Percentiles rank a stretch among this genome's conserved stretches.
Conservation (phyloP, 2,888 invertebrate genomes). For the Scaptomyza tumidula region DNA sequence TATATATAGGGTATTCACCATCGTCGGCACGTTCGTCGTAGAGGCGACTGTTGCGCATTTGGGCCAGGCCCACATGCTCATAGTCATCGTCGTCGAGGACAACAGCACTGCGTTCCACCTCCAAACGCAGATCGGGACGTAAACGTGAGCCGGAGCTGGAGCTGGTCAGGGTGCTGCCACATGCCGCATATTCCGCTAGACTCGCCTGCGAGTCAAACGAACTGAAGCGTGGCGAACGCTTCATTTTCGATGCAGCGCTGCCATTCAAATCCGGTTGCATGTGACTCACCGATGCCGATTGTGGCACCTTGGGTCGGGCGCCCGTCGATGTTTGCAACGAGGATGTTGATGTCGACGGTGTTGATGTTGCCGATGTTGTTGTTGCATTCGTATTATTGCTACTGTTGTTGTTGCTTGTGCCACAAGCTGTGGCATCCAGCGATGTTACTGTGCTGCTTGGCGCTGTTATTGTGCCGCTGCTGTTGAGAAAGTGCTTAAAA, state of each 20-base stretch:
- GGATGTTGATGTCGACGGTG: slow-evolving; percentile 12
- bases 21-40: slow-evolving; percentile 71
- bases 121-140: slow-evolving; percentile 53
- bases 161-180: slow-evolving; percentile 30
- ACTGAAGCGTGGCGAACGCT: slow-evolving; percentile 84
- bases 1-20: slow-evolving; percentile 37
- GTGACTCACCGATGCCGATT: slow-evolving; percentile 80
- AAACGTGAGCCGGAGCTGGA: slow-evolving; percentile 26
- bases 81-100: slow-evolving; percentile 57
- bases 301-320: slow-evolving; percentile 90
- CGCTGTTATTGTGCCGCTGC: slow-evolving; percentile 85
- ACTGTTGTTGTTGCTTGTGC: slow-evolving; percentile 21
- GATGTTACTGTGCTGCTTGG: slow-evolving; percentile 70
- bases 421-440: slow-evolving; percentile 49
- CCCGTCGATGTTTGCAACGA: slow-evolving; percentile 86
- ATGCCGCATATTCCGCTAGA: slow-evolving; percentile 82
- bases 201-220: slow-evolving; percentile 85
- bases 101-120: slow-evolving; percentile 41
- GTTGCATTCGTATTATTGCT: slow-evolving; percentile 25
- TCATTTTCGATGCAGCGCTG: slow-evolving; percentile 82
- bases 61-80: slow-evolving; percentile 59
- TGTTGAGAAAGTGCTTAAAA: slow-evolving; percentile 92
- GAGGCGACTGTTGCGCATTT: slow-evolving; percentile 65
- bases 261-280: slow-evolving; percentile 68
- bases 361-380: slow-evolving; percentile 15